phyloP scores from a whole-genome alignment of 2,888 invertebrate genomes.

The Cryptus viduatorius region DNA sequence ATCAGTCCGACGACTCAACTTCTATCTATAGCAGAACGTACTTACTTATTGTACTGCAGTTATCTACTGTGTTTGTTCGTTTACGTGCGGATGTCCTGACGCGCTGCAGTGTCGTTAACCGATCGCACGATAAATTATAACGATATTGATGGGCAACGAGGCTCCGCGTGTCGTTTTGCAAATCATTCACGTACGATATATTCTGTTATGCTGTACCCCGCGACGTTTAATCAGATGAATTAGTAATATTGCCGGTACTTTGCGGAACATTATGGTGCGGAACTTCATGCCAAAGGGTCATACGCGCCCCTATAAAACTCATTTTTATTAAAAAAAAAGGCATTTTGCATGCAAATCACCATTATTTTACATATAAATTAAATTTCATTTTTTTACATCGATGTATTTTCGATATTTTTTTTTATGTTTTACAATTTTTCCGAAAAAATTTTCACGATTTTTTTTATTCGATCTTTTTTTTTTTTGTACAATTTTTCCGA shows the following conservation, averaged over 20 bases:
- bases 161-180: constrained; percentile 6
- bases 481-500: too few relatives aligned
- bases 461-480: too few relatives aligned
- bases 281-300: neutral
- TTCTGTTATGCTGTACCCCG: neutral
- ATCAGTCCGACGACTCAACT: constrained; percentile 16
- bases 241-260: constrained; percentile 11
- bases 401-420: too few relatives aligned
- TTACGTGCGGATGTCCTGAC: constrained; percentile 50
- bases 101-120: constrained; percentile 64
- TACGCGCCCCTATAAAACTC: too few relatives aligned
- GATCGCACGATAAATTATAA: constrained; percentile 61
- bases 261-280: neutral
- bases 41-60: constrained; percentile 21
- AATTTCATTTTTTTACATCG: too few relatives aligned
- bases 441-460: too few relatives aligned
- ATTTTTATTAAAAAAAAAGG: too few relatives aligned
- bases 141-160: constrained; percentile 23
- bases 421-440: too few relatives aligned
- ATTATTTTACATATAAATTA: too few relatives aligned
- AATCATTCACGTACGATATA: constrained; percentile 18
- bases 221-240: neutral
- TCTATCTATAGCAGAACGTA: constrained; percentile 6
- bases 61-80: constrained; percentile 24
- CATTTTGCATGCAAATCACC: too few relatives aligned